Base-by-base conservation (phyloP, 2,113 vertebrate species). In the Nothoprocta pentlandii region DNA sequence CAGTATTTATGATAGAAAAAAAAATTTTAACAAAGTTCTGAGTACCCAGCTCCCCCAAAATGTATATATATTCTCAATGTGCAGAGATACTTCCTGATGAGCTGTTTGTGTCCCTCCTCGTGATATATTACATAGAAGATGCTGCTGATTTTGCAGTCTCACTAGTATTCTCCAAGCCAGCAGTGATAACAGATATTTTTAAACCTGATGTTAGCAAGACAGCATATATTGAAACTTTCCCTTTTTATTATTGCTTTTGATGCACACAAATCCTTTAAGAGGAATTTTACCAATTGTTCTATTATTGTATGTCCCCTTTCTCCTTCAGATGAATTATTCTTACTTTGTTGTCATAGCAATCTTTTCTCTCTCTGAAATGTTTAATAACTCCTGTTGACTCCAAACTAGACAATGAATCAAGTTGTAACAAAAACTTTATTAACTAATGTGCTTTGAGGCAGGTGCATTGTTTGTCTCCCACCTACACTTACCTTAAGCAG, bases 241-340 rank as follows among this genome's bases (percentile, higher is more conserved):
- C 63, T 90, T 94, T 96, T 94, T 85, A 90, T 96, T 94, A 95
- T 94, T 93, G 64, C 47, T 80, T 97, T 89, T 96, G 90, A 94
- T 90, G 78, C 67, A 90, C 87, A 94, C 87, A 94, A 96, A 94
- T 97, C 56, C 67, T 97, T 94, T 94, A 95, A 92, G 79, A 96
- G 63, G 61, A 89, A 92, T 97, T 97, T 95, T 95, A 96, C 61
- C 97, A 96, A 96, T 89, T 95, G 74, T 95, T 97, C 88, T 91
- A 90, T 95, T 93, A 85, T 69, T 87, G 78, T 64, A 82, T 81
- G 75, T 92, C 80, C 62, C 71, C 73, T 97, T 92, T 95, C 41
- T 88, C 95, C 94, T 92, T 75, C 80, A 83, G 63, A 82, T 84
- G 91, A 93, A 98, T 97, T 95, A 97, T 97, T 98, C 94, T 97